Base-by-base conservation (phyloP, 2,888 invertebrate genomes). In the Sinodicranocentrus sp. region DNA sequence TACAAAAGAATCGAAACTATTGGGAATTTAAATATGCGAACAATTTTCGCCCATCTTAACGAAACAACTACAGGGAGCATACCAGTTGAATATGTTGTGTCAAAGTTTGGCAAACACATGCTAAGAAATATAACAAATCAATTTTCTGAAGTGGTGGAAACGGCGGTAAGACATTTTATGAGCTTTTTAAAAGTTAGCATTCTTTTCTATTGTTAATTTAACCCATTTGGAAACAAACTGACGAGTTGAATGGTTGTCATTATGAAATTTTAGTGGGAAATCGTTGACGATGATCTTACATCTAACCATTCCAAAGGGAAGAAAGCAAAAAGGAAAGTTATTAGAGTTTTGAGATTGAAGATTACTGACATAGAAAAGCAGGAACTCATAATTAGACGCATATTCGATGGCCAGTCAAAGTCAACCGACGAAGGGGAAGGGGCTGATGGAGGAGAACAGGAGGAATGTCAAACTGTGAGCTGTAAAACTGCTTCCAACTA, bases 1-100 rank as follows among this genome's bases (percentile, higher is more conserved):
- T 94, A 92, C 73, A 71, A 26, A n/a, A 61, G 71, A 19, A 23
- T 84, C 13, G 85, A 86, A 52, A 77, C 85, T 0, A 17, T 67
- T 1, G 13, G 54, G n/a, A 44, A 48, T 13, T 28, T 67, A 5
- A 83, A 83, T 59, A 67, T 76, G 1, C 28, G 84, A 8, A 73
- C 65, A 43, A 48, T 85, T 19, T 80, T 86, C 43, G 21, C 76
- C 0, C 67, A 28, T 21, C 17, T 79, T 8, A 79, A 71, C 15
- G 44, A 52, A 26, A 63, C 71, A 0, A 1, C 0, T 13, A 39
- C 33, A 2, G 71, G 63, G 15, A 65, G 79, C 17, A 26, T 79
- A 19, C 63, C 71, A 0, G 44, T 39, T 25, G 79, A 79, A 52
- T n/a, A 0, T 0, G 19, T 79, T 13, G 54, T 65, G 0, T 71